These are phyloP conservation scores for Phaethornis superciliosus DNA, from an alignment of 2,113 vertebrate species.

Conservation along the genomic window DNA sequence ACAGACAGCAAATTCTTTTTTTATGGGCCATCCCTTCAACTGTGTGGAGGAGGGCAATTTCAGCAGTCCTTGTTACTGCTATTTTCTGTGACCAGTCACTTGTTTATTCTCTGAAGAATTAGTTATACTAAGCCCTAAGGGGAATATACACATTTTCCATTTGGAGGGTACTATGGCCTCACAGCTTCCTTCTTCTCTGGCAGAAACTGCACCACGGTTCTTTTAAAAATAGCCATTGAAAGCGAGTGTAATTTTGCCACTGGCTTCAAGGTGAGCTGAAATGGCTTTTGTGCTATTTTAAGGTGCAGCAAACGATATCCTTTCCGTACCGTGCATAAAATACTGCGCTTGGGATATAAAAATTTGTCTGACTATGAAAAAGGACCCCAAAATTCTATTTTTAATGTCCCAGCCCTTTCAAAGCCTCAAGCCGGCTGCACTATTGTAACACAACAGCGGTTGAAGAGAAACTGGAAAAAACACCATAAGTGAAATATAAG, in stretches of 20 bases:
- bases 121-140: background rate
- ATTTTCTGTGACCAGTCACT: background rate
- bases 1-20: background rate
- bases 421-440: background rate
- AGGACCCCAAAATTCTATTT: background rate
- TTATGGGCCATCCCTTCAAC: background rate
- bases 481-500: background rate
- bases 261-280: background rate
- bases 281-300: background rate
- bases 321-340: background rate
- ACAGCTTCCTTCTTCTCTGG: background rate
- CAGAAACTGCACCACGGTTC: background rate
- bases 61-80: background rate
- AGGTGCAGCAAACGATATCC: background rate
- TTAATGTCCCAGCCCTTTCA: background rate
- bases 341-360: background rate
- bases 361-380: background rate
- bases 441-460: background rate
- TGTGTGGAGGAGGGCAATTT: background rate
- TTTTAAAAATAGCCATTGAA: background rate
- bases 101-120: background rate
- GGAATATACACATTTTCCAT: background rate
- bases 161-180: background rate
- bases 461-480: slow-evolving; percentile 33
- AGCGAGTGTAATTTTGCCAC: background rate